Conservation (phyloP, 2,797 vertebrate species). For the Craterocephalus amniculus region DNA sequence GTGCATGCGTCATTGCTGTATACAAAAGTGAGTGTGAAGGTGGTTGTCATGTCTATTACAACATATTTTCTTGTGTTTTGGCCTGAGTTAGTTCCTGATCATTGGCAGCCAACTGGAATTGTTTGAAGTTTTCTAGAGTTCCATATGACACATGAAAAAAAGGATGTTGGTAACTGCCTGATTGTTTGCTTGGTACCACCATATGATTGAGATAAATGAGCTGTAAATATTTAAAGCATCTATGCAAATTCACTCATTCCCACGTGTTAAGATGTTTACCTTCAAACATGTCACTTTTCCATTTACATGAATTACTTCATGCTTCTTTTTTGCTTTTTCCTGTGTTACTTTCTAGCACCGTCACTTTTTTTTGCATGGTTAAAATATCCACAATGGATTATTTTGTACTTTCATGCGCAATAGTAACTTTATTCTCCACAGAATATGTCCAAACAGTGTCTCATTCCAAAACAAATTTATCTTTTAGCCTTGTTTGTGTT, state of each 20-base stretch:
- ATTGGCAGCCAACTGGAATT: slow-evolving; percentile 54
- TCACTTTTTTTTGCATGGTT: background rate
- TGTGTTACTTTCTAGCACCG: background rate
- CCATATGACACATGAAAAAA: slow-evolving; percentile 63
- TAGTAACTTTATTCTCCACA: slow-evolving; percentile 33
- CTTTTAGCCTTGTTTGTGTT: slow-evolving; percentile 41
- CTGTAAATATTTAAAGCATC: background rate
- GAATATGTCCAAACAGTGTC: slow-evolving; percentile 8
- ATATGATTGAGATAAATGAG: background rate
- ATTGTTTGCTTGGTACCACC: background rate
- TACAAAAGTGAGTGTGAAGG: slow-evolving; percentile 35
- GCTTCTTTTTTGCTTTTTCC: background rate
- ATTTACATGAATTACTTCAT: background rate
- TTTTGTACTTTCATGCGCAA: slow-evolving; percentile 45
- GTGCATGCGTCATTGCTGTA: slow-evolving; percentile 39
- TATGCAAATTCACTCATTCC: background rate
- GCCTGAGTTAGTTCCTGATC: background rate
- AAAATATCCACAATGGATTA: slow-evolving; percentile 5
- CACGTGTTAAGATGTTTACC: background rate
- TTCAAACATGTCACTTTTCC: background rate
- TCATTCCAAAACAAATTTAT: slow-evolving; percentile 44
- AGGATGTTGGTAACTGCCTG: background rate
- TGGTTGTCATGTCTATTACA: background rate
- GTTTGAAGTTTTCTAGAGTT: slow-evolving; percentile 62
- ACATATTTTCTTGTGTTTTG: no score